phyloP scores from a whole-genome alignment of 1,140 invertebrate genomes.

The Caerostris extrusa region DNA sequence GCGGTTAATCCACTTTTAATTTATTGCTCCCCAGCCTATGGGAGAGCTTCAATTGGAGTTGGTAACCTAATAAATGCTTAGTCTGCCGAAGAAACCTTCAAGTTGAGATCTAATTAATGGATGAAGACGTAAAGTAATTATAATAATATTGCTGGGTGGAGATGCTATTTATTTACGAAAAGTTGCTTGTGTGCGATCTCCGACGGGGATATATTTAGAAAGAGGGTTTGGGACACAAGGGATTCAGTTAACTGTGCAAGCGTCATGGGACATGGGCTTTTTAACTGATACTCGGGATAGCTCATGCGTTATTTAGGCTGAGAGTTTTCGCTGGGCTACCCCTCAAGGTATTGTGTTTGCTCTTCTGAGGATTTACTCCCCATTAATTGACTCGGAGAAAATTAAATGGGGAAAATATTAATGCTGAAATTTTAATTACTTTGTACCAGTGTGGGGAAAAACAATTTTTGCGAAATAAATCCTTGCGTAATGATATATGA shows the following conservation, averaged over 20 bases:
- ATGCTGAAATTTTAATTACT: not conserved
- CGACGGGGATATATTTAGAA: not conserved
- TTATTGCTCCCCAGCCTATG: slow-evolving; percentile 27
- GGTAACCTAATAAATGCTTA: slow-evolving; percentile 55
- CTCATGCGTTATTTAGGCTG: slow-evolving; percentile 12
- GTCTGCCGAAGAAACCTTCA: slow-evolving; percentile 56
- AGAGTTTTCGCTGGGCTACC: not conserved
- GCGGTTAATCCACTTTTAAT: slow-evolving; percentile 70
- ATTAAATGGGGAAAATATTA: slow-evolving; percentile 27
- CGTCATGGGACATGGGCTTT: slow-evolving; percentile 18
- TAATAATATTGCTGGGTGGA: slow-evolving; percentile 62
- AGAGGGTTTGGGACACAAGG: not conserved
- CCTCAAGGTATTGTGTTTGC: not conserved
- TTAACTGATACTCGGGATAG: slow-evolving; percentile 15
- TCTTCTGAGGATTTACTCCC: slow-evolving; percentile 8
- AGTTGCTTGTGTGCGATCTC: slow-evolving; percentile 16
- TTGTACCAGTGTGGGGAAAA: too few species aligned
- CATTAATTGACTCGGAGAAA: slow-evolving; percentile 21
- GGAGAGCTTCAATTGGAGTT: slow-evolving; percentile 30
- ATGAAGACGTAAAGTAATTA: slow-evolving; percentile 69
- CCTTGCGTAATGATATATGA: too few species aligned
- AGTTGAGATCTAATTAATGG: slow-evolving; percentile 64
- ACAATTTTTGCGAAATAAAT: too few species aligned
- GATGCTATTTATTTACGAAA: slow-evolving; percentile 27
- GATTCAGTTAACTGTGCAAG: slow-evolving; percentile 15